These are phyloP conservation scores for Caenorhabditis sp. DNA, from an alignment of 2,888 invertebrate species.

Conservation along the genomic window DNA sequence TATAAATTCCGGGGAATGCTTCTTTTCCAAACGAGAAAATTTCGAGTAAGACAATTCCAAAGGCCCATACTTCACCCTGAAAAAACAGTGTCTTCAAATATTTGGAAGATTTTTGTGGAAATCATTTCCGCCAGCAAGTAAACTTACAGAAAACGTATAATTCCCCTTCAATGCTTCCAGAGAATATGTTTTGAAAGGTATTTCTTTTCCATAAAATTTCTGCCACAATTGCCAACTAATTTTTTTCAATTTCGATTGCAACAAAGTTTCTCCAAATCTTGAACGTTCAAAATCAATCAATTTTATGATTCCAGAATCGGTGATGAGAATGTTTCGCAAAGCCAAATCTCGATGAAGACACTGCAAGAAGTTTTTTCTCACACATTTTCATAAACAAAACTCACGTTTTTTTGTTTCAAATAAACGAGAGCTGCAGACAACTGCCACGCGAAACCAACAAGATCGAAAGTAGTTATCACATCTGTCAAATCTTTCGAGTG, in stretches of 20 bases:
- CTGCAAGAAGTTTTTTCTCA: slow-evolving; percentile 8
- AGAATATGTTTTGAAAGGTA: slow-evolving; percentile 8
- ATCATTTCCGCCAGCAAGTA: no score
- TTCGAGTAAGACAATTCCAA: slow-evolving; percentile 13
- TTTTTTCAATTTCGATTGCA: not conserved
- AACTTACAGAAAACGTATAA: slow-evolving; percentile 18
- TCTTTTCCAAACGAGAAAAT: slow-evolving; percentile 8
- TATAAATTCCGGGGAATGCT: not conserved
- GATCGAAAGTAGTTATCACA: not conserved
- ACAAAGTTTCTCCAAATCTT: slow-evolving; percentile 10
- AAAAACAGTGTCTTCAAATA: slow-evolving; percentile 6
- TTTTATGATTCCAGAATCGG: slow-evolving; percentile 8
- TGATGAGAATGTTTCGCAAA: slow-evolving; percentile 18
- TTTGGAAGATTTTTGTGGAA: not conserved
- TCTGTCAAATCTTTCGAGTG: not conserved
- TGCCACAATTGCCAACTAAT: not conserved
- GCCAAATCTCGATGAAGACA: slow-evolving; percentile 24
- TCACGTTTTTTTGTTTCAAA: slow-evolving; percentile 9
- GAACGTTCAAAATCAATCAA: slow-evolving; percentile 26
- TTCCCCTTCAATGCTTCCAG: slow-evolving; percentile 7
- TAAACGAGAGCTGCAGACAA: slow-evolving; percentile 10
- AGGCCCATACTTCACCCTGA: slow-evolving; percentile 29
- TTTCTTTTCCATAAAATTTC: not conserved
- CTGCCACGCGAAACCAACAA: slow-evolving; percentile 18
- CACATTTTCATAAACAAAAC: no score